These are phyloP conservation scores for Eospalax fontanierii DNA, from an alignment of 2,797 vertebrate species.

Conservation along the genomic window DNA sequence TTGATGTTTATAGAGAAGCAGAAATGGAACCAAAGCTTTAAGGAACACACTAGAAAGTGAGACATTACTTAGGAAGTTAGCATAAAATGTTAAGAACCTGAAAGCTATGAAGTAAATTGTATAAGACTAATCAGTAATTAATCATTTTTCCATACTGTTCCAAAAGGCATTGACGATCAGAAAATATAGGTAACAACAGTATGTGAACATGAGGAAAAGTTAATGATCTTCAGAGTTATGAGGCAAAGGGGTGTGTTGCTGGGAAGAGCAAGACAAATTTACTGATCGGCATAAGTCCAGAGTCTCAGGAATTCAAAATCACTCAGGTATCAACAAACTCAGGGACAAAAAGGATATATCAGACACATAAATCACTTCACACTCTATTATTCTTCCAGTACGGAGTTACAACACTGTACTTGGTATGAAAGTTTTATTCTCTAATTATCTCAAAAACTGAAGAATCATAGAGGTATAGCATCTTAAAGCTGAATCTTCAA, in stretches of 20 bases:
- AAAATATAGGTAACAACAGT: too few relatives aligned
- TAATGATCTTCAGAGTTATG: not conserved
- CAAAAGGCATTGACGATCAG: not conserved
- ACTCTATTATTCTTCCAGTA: not conserved
- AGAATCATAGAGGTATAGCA: not conserved
- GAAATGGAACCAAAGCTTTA: conserved; percentile 19
- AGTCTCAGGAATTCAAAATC: not conserved
- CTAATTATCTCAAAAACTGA: conserved; percentile 33
- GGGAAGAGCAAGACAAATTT: not conserved
- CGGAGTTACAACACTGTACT: not conserved
- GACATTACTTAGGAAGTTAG: not conserved
- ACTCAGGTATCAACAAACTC: not conserved
- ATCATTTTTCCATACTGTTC: not conserved
- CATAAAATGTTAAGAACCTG: not conserved
- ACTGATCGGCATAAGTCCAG: not conserved
- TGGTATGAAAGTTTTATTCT: not conserved
- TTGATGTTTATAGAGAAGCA: not conserved
- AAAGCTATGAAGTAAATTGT: not conserved
- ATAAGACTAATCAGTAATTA: not conserved
- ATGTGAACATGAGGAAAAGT: not conserved
- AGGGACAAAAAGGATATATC: not conserved
- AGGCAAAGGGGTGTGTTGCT: not conserved
- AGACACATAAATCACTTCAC: not conserved
- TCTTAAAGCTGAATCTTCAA: conserved; percentile 22
- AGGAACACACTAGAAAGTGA: not conserved